Conservation (phyloP, 2,888 invertebrate genomes). For the Xanthia togata region DNA sequence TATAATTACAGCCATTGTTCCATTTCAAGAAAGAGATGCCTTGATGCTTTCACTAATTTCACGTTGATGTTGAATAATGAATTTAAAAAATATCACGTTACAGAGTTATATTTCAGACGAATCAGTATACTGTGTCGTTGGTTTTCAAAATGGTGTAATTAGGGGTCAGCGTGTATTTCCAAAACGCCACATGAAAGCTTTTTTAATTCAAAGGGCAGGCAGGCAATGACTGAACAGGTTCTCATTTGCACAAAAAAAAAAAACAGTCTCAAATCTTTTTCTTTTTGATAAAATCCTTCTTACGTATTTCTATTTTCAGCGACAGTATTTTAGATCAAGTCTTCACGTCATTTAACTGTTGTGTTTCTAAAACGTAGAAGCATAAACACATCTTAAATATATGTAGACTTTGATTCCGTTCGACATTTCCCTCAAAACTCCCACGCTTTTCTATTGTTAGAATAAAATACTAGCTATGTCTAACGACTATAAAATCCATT, state of each 20-base stretch:
- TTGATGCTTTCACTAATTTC: slow-evolving; percentile 19
- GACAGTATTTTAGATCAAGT: slow-evolving; percentile 46
- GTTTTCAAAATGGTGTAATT: neutral
- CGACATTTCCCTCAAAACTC: slow-evolving; percentile 39
- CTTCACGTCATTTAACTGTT: slow-evolving; percentile 48
- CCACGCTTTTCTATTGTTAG: slow-evolving; percentile 54
- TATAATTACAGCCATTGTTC: slow-evolving; percentile 39
- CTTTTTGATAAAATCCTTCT: slow-evolving; percentile 28
- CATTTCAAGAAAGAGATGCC: slow-evolving; percentile 41
- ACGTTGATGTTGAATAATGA: slow-evolving; percentile 9
- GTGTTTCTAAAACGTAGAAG: slow-evolving; percentile 40
- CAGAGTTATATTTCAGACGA: neutral
- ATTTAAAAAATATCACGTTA: slow-evolving; percentile 31
- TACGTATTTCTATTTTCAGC: slow-evolving; percentile 47
- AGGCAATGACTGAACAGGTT: neutral
- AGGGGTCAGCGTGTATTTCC: neutral
- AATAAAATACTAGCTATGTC: slow-evolving; percentile 34
- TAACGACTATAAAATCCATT: slow-evolving; percentile 1
- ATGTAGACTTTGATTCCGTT: slow-evolving; percentile 40
- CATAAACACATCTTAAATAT: slow-evolving; percentile 48
- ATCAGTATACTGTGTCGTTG: neutral
- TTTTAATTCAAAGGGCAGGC: neutral
- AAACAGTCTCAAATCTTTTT: neutral
- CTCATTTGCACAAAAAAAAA: slow-evolving; percentile 8
- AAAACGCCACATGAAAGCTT: neutral